These are phyloP conservation scores for Charadrius vociferus DNA, from an alignment of 2,113 vertebrate species.

Conservation along the genomic window DNA sequence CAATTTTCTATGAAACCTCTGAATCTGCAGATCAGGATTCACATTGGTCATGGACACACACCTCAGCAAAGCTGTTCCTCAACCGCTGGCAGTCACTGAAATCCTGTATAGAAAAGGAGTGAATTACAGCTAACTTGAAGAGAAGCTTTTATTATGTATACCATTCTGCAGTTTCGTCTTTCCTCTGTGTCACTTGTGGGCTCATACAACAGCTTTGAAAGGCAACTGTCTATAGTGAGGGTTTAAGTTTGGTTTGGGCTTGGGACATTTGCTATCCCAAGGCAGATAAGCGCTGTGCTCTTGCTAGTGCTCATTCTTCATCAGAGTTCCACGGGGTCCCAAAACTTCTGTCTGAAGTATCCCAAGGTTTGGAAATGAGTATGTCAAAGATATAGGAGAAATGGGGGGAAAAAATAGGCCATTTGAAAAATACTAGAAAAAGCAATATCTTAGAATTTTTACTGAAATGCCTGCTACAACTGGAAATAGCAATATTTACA, in stretches of 20 bases:
- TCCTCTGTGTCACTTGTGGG: not conserved
- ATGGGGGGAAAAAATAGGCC: not conserved
- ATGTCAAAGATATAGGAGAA: not conserved
- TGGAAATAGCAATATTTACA: not conserved
- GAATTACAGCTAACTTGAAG: not conserved
- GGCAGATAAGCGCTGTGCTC: not conserved
- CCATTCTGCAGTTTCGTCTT: not conserved
- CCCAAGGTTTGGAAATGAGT: not conserved
- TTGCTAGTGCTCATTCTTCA: not conserved
- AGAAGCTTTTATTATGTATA: not conserved
- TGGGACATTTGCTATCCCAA: not conserved
- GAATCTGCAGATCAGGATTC: not conserved
- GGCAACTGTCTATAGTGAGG: not conserved
- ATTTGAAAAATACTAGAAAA: not conserved
- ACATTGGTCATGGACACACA: not conserved
- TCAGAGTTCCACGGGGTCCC: not conserved
- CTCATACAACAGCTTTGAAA: not conserved
- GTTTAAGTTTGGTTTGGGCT: not conserved
- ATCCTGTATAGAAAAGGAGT: not conserved
- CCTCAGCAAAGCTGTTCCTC: not conserved
- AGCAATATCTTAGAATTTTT: not conserved
- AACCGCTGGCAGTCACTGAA: not conserved
- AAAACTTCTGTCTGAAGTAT: not conserved
- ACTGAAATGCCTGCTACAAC: not conserved
- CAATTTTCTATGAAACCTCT: not conserved